These are phyloP conservation scores for Colius striatus DNA, from an alignment of 2,113 vertebrate genomes.

Conservation along the genomic window DNA sequence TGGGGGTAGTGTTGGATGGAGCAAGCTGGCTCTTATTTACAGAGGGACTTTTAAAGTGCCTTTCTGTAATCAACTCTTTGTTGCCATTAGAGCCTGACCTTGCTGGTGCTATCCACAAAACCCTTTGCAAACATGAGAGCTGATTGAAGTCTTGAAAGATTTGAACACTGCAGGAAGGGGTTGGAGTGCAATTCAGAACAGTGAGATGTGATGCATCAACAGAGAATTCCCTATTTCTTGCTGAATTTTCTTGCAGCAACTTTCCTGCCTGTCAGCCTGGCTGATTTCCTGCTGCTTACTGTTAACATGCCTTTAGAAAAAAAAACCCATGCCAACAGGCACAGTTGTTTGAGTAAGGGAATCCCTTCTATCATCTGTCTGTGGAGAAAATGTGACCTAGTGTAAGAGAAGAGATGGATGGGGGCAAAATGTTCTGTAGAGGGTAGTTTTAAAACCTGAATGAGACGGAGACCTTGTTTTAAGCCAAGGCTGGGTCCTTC, in stretches of 20 bases:
- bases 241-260: neutral
- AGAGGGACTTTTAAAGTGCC: neutral
- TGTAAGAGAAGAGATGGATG: neutral
- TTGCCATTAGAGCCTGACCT: neutral
- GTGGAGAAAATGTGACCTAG: neutral
- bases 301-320: neutral
- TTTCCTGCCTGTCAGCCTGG: neutral
- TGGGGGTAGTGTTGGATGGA: neutral
- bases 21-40: neutral
- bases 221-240: neutral
- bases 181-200: neutral
- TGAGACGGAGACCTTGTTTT: neutral
- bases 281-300: neutral
- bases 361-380: neutral
- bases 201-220: neutral
- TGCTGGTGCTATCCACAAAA: neutral
- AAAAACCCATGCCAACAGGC: neutral
- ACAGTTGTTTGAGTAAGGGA: neutral
- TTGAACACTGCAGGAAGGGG: neutral
- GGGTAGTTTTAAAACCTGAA: neutral
- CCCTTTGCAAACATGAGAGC: neutral
- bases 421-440: neutral
- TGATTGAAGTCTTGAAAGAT: neutral
- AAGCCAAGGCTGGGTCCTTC: neutral
- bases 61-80: neutral